Conservation (phyloP, 2,888 invertebrate species). For the Andrena trimmerana region DNA sequence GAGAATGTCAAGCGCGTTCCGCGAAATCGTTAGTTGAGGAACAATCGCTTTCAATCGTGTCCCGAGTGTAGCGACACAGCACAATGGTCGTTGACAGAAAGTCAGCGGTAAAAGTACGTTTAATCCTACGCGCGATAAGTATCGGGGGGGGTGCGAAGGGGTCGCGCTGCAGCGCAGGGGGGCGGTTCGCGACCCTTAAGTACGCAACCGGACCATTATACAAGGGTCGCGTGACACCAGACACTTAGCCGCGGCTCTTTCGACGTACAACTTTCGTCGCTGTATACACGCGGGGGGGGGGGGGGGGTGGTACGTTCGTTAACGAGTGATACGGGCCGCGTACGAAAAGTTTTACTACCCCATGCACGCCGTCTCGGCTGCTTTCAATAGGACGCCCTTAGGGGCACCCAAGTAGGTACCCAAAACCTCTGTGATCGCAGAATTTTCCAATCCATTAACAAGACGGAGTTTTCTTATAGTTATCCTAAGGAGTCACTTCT, state of each 20-base stretch:
- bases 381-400: constrained; percentile 20
- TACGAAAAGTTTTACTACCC: constrained; percentile 46
- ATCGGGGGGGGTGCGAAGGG: constrained; percentile 46
- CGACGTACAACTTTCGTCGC: constrained; percentile 49
- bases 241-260: constrained; percentile 73
- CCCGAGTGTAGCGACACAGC: constrained; percentile 1
- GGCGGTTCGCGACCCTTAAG: constrained; percentile 41
- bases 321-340: constrained; percentile 55
- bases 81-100: constrained; percentile 55
- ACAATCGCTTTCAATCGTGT: constrained; percentile 49
- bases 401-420: neutral
- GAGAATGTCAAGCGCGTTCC: constrained; percentile 18
- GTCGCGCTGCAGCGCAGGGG: constrained; percentile 2
- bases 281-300: constrained; percentile 29
- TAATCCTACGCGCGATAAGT: constrained; percentile 62
- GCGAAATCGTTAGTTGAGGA: constrained; percentile 15
- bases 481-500: neutral
- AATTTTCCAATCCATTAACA: neutral
- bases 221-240: constrained; percentile 79
- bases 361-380: neutral
- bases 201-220: constrained; percentile 64
- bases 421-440: neutral
- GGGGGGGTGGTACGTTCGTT: constrained; percentile 37
- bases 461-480: neutral
- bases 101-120: constrained; percentile 51